Percentiles rank a stretch among this genome's conserved stretches.
These are phyloP conservation scores for Tympanoctomys barrerae DNA, from an alignment of 2,797 vertebrate species.

Conservation along the genomic window DNA sequence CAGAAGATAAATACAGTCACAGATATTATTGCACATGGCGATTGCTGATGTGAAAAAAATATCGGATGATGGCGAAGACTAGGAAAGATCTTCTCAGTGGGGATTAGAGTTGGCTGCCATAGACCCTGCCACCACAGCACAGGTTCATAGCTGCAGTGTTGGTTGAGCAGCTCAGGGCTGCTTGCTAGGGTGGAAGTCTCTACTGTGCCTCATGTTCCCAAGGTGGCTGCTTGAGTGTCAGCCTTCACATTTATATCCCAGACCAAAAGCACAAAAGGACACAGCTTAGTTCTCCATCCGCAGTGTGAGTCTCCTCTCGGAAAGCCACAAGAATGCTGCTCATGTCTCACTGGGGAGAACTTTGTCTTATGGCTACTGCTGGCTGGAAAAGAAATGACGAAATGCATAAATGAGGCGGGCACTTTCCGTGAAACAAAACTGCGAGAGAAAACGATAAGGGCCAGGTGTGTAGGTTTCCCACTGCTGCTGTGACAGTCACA, in stretches of 20 bases:
- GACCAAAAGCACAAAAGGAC: background rate
- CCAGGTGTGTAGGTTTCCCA: background rate
- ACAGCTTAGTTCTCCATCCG: background rate
- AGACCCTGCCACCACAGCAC: background rate
- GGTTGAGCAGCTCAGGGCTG: background rate
- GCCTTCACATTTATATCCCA: background rate
- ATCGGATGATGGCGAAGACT: background rate
- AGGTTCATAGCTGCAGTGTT: background rate
- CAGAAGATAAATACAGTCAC: background rate
- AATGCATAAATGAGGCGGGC: background rate
- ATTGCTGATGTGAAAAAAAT: background rate
- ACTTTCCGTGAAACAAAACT: background rate
- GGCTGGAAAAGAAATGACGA: background rate
- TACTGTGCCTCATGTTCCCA: background rate
- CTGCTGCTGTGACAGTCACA: background rate
- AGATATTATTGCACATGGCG: background rate
- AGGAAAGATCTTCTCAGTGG: background rate
- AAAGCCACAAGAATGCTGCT: background rate
- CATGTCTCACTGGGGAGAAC: background rate
- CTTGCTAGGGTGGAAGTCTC: background rate
- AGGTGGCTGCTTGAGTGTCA: background rate
- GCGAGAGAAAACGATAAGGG: background rate
- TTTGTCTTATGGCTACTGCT: background rate
- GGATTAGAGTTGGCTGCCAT: background rate
- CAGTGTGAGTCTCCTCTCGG: background rate